A percentile compares a stretch with the other conserved stretches of the same genome.
Conservation (phyloP, 2,113 vertebrate genomes). For the Pagrus major region DNA sequence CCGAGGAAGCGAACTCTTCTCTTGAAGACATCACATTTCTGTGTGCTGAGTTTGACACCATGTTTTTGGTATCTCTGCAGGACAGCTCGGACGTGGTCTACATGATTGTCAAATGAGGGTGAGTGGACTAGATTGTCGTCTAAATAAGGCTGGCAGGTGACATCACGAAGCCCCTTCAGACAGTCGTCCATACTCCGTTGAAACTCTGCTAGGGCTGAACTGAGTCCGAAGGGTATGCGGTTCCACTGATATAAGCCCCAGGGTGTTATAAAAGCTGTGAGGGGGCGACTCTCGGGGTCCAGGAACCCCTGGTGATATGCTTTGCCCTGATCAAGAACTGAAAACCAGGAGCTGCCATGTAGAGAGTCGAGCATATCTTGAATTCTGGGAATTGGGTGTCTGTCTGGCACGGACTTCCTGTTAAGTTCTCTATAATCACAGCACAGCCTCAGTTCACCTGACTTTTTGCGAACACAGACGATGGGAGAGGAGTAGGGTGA, state of each 20-base stretch:
- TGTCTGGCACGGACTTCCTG: too few species aligned
- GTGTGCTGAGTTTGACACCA: not conserved
- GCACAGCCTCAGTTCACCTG: too few species aligned
- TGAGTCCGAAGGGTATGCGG: not conserved
- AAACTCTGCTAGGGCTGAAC: not conserved
- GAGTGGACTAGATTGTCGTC: too few species aligned
- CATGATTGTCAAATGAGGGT: conserved; percentile 6
- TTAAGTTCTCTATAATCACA: too few species aligned
- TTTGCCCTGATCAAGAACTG: not conserved
- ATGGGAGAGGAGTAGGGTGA: too few species aligned
- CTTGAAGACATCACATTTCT: conserved; percentile 26
- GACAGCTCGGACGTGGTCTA: not conserved
- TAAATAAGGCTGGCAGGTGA: conserved; percentile 2
- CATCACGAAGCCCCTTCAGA: not conserved
- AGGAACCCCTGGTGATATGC: not conserved
- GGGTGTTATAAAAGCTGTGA: not conserved
- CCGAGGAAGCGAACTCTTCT: not conserved
- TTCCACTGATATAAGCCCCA: not conserved
- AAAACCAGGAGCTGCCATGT: not conserved
- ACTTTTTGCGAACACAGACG: too few species aligned
- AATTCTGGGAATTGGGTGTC: too few species aligned
- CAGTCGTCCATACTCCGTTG: not conserved
- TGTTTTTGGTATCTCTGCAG: conserved; percentile 18
- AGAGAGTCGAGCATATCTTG: not conserved
- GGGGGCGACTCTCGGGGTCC: not conserved